A percentile compares a stretch with the other conserved stretches of the same genome.
Evolutionary conservation across 2,797 vertebrate species (phyloP).

Genomic region (Neosilurus mollespiculum): DNA sequence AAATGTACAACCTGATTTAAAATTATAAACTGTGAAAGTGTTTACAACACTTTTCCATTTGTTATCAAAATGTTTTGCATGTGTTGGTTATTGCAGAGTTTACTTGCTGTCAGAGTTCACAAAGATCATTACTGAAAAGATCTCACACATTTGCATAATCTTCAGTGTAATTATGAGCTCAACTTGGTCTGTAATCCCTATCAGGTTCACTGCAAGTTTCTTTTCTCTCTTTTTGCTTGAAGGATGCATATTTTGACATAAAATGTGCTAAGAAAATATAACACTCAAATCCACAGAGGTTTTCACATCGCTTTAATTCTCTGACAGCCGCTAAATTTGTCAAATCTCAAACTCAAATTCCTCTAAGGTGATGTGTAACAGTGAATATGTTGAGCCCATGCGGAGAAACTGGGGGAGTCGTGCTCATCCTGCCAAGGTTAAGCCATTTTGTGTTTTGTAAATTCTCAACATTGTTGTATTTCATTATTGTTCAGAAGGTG

Average conservation of each 20-base stretch:
- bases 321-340: conserved; percentile 75
- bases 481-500: background rate
- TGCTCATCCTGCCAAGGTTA: background rate
- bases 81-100: conserved; percentile 39
- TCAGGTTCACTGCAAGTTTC: conserved; percentile 48
- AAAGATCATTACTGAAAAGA: conserved; percentile 71
- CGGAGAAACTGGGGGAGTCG: conserved; percentile 4
- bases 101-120: conserved; percentile 65
- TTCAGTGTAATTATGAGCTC: conserved; percentile 75
- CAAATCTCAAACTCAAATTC: conserved; percentile 56
- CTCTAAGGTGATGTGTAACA: conserved; percentile 27
- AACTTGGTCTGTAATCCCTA: conserved; percentile 75
- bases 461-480: conserved; percentile 9
- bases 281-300: conserved; percentile 74
- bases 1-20: background rate
- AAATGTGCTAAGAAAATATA: conserved; percentile 71
- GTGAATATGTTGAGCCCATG: conserved; percentile 29
- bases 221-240: conserved; percentile 48
- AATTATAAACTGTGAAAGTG: conserved; percentile 16
- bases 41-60: conserved; percentile 40
- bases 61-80: conserved; percentile 52
- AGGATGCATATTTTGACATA: conserved; percentile 62
- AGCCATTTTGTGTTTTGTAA: conserved; percentile 13
- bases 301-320: conserved; percentile 72
- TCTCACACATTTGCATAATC: conserved; percentile 76